These are phyloP conservation scores for Malacosoma neustria DNA, from an alignment of 2,888 invertebrate genomes.

Conservation along the genomic window DNA sequence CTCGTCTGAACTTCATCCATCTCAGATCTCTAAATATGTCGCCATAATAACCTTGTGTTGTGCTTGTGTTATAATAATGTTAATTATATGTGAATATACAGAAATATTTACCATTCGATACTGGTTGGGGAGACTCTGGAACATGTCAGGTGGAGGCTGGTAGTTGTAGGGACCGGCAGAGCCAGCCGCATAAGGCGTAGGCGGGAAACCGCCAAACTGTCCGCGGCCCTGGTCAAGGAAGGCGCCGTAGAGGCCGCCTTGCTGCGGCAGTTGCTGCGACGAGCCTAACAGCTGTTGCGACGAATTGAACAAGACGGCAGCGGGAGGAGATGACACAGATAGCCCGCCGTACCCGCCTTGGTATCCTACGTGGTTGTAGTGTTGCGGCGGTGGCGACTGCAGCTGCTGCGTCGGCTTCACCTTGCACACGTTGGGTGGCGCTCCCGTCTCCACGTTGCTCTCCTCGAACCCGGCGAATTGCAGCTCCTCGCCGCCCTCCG, in stretches of 20 bases:
- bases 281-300: constrained; percentile 76
- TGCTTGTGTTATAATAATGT: no score
- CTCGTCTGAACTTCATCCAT: no score
- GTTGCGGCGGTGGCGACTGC: constrained; percentile 79
- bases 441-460: constrained; percentile 60
- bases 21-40: no score
- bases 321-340: constrained; percentile 90
- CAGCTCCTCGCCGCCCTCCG: constrained; percentile 72
- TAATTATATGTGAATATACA: no score
- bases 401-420: constrained; percentile 91
- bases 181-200: constrained; percentile 79
- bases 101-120: constrained; percentile 68
- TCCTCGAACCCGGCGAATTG: constrained; percentile 62
- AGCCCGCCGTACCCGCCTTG: constrained; percentile 85
- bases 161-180: constrained; percentile 84
- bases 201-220: constrained; percentile 87
- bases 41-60: no score
- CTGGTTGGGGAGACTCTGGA: constrained; percentile 63
- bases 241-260: constrained; percentile 86
- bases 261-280: constrained; percentile 78
- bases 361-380: constrained; percentile 81
- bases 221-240: constrained; percentile 86
- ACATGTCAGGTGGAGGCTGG: constrained; percentile 79
- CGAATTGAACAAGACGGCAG: constrained; percentile 87
- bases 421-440: constrained; percentile 84